Conservation (phyloP, 2,797 vertebrate species). For the Muscicapa comitata region DNA sequence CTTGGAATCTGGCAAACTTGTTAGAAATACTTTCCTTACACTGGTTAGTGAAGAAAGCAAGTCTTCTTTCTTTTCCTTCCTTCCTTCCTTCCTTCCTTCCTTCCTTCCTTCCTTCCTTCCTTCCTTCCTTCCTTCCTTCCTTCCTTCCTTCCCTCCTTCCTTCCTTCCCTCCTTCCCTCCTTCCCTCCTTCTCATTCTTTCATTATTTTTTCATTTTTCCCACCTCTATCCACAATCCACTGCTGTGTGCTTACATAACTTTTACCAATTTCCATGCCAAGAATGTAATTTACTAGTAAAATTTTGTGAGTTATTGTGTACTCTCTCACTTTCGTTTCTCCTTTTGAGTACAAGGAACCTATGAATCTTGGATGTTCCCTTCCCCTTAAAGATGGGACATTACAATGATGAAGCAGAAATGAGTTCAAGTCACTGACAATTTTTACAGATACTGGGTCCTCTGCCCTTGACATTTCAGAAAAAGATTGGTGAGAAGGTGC, state of each 20-base stretch:
- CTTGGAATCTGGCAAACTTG: not conserved
- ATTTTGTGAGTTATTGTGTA: not conserved
- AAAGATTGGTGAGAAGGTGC: not conserved
- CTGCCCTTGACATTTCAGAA: not conserved
- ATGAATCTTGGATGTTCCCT: not conserved
- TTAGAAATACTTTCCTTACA: not conserved
- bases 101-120: no score
- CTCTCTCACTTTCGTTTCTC: not conserved
- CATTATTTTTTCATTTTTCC: not conserved
- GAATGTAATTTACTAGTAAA: not conserved
- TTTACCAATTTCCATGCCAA: not conserved
- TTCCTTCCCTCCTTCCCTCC: no score
- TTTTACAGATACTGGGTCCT: not conserved
- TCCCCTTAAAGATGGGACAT: rapidly evolving
- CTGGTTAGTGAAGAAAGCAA: not conserved
- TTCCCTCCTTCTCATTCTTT: no score
- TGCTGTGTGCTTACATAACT: not conserved
- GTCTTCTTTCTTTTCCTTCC: no score
- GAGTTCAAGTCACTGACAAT: not conserved
- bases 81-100: no score
- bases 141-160: no score
- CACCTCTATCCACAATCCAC: not conserved
- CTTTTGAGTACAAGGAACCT: not conserved
- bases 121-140: not conserved
- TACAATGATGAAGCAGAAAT: not conserved